phyloP scores from a whole-genome alignment of 1,140 invertebrate genomes.

The Brachionus manjavacas region DNA sequence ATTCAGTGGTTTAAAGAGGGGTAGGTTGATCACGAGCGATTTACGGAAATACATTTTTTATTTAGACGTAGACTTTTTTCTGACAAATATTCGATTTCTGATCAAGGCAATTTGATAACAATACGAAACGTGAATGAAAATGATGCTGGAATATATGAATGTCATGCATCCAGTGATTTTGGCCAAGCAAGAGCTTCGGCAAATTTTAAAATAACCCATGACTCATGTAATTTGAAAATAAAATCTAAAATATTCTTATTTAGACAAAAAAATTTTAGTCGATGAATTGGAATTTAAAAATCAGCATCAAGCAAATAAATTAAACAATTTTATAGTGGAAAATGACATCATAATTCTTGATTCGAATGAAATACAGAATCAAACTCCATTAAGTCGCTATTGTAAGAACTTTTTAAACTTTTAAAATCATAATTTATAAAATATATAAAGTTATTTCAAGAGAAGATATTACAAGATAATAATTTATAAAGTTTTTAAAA shows the following conservation, averaged over 20 bases:
- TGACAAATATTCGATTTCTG: background rate
- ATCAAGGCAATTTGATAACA: background rate
- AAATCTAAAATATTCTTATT: background rate
- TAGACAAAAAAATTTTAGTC: background rate
- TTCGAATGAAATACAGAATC: background rate
- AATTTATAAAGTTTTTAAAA: no score
- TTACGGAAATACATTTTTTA: background rate
- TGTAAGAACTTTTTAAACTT: background rate
- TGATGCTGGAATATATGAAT: conserved; percentile 15
- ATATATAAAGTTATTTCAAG: no score
- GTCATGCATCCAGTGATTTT: background rate
- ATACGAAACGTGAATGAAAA: background rate
- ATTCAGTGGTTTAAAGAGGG: conserved; percentile 24
- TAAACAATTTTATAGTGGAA: background rate
- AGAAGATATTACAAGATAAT: no score
- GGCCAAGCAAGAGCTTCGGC: background rate
- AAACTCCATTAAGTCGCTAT: background rate
- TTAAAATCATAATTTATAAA: no score
- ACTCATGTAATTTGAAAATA: background rate
- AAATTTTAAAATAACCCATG: background rate
- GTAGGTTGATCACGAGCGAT: background rate
- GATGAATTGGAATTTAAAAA: conserved; percentile 9
- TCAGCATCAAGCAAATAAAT: background rate
- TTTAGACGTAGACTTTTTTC: conserved; percentile 10
- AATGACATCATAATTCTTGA: background rate